Evolutionary conservation across 2,797 vertebrate genomes (phyloP).

Genomic region (Oryzias dopingdopingensis): DNA sequence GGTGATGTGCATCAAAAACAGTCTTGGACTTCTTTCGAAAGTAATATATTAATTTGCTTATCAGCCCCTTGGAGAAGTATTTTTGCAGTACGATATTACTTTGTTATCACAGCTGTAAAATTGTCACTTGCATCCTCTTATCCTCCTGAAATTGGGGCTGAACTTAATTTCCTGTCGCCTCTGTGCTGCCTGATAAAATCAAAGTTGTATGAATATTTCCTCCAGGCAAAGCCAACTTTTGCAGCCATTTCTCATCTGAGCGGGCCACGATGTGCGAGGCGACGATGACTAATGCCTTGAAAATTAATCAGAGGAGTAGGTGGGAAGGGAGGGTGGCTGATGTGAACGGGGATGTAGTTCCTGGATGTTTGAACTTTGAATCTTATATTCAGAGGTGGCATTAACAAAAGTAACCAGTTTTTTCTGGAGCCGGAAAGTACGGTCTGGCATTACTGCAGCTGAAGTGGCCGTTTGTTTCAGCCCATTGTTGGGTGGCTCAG

Average conservation of each 20-base stretch:
- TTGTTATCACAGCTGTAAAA: constrained; percentile 36
- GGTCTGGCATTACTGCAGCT: constrained; percentile 48
- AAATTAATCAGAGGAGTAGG: constrained; percentile 54
- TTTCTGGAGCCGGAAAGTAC: constrained; percentile 45
- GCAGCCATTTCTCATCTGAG: constrained; percentile 44
- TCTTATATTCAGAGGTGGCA: constrained; percentile 47
- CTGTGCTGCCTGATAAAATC: constrained; percentile 51
- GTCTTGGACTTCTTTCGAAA: constrained; percentile 39
- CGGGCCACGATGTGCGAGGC: constrained; percentile 12
- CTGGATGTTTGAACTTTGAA: constrained; percentile 57
- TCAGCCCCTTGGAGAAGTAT: constrained; percentile 25
- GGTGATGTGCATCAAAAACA: constrained; percentile 30
- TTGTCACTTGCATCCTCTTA: constrained; percentile 43
- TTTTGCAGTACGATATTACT: constrained; percentile 29
- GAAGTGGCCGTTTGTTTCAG: constrained; percentile 59
- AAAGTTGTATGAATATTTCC: constrained; percentile 55
- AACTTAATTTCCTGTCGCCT: constrained; percentile 49
- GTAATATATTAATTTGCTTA: constrained; percentile 36
- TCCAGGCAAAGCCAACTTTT: constrained; percentile 50
- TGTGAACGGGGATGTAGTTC: constrained; percentile 26
- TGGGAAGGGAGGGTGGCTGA: constrained; percentile 2
- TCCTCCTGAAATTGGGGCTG: constrained; percentile 47
- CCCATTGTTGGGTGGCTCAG: constrained; percentile 49
- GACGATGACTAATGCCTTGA: constrained; percentile 60
- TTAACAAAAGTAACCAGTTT: constrained; percentile 52